Evolutionary conservation across 2,113 vertebrate genomes (phyloP).

Genomic region (Mobula hypostoma): DNA sequence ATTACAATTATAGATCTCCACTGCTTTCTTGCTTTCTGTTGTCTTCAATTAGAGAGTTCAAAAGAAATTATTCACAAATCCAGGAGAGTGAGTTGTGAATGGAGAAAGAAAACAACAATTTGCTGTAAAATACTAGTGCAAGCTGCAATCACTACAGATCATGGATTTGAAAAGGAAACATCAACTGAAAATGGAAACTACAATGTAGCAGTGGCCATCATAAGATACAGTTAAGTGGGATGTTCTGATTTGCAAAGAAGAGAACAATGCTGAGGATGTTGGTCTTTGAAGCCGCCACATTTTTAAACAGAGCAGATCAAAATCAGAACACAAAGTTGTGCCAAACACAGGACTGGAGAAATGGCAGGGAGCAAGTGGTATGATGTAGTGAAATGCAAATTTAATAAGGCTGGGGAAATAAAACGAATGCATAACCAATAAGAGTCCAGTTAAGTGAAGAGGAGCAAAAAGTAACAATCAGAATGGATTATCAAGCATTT

Average conservation of each 20-base stretch:
- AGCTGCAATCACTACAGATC: neutral
- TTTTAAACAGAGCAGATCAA: neutral
- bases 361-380: neutral
- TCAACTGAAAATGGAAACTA: neutral
- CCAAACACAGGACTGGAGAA: neutral
- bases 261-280: neutral
- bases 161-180: neutral
- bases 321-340: neutral
- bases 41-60: neutral
- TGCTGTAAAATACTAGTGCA: neutral
- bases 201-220: neutral
- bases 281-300: neutral
- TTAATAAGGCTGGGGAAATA: neutral
- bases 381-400: neutral
- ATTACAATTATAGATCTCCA: neutral
- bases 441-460: neutral
- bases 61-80: neutral
- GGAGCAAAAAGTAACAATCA: neutral
- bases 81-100: neutral
- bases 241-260: neutral
- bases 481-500: neutral
- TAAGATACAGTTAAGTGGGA: neutral
- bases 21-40: neutral
- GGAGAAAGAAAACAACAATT: neutral
- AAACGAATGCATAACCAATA: neutral